Conservation (phyloP, 2,888 invertebrate species). For the Tetramorium bicarinatum region DNA sequence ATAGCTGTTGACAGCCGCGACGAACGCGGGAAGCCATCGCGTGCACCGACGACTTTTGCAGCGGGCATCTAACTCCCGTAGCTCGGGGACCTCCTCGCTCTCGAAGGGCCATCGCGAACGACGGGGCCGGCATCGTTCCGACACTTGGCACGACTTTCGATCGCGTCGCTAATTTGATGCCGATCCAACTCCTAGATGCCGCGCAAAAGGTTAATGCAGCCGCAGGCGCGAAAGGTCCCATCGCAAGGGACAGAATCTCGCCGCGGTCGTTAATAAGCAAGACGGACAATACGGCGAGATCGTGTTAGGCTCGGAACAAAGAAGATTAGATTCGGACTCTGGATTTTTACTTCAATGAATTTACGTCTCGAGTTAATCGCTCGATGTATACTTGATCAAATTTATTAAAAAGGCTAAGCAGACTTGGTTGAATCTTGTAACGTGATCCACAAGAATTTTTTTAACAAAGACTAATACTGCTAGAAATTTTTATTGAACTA, state of each 20-base stretch:
- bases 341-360: constrained; percentile 11
- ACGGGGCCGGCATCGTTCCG: constrained; percentile 54
- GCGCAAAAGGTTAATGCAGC: constrained; percentile 75
- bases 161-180: constrained; percentile 71
- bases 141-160: constrained; percentile 58
- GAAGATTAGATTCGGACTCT: background rate
- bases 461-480: background rate
- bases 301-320: constrained; percentile 18
- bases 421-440: background rate
- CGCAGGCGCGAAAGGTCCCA: constrained; percentile 71
- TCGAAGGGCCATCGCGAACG: constrained; percentile 59
- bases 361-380: background rate
- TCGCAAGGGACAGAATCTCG: constrained; percentile 75
- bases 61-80: constrained; percentile 2
- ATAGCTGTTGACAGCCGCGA: constrained; percentile 80
- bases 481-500: background rate
- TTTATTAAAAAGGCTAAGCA: background rate
- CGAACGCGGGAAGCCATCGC: constrained; percentile 80
- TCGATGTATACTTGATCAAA: background rate
- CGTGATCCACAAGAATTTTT: background rate
- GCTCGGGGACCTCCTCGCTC: constrained; percentile 35
- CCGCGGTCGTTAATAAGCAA: constrained; percentile 46
- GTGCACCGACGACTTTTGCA: constrained; percentile 75
- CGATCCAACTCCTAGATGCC: constrained; percentile 63
- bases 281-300: constrained; percentile 22